Percentiles rank a stretch among this genome's conserved stretches.
Conservation (phyloP, 2,113 vertebrate genomes). For the Microcebus griseorufus region DNA sequence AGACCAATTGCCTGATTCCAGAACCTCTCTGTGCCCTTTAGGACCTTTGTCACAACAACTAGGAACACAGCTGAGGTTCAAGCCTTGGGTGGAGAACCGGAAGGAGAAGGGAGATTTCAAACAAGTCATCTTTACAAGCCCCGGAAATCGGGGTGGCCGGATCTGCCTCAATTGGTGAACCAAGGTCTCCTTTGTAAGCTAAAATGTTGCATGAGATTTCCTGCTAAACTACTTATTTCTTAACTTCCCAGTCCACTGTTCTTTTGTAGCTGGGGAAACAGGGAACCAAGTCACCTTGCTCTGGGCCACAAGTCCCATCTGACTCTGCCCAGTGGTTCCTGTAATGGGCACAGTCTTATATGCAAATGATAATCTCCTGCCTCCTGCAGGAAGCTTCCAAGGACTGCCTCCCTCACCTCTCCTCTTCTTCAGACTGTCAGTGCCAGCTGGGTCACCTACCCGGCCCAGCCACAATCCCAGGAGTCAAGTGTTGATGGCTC, state of each 20-base stretch:
- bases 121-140: neutral
- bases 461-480: neutral
- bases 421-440: neutral
- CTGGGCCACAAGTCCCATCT: neutral
- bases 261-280: slow-evolving; percentile 32
- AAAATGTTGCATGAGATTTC: slow-evolving; percentile 54
- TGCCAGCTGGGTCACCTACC: neutral
- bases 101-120: slow-evolving; percentile 6
- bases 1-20: neutral
- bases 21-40: neutral
- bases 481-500: neutral
- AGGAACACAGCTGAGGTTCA: neutral
- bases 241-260: slow-evolving; percentile 46
- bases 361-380: neutral
- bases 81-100: neutral
- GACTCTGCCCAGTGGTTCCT: neutral
- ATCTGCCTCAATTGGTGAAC: slow-evolving; percentile 24
- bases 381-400: neutral
- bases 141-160: slow-evolving; percentile 30
- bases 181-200: slow-evolving; percentile 25
- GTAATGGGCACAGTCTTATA: neutral
- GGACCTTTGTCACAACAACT: neutral
- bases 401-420: neutral
- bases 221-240: slow-evolving; percentile 47
- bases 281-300: slow-evolving; percentile 36